phyloP scores from a whole-genome alignment of 2,888 invertebrate species.

The Melanostoma scalare region DNA sequence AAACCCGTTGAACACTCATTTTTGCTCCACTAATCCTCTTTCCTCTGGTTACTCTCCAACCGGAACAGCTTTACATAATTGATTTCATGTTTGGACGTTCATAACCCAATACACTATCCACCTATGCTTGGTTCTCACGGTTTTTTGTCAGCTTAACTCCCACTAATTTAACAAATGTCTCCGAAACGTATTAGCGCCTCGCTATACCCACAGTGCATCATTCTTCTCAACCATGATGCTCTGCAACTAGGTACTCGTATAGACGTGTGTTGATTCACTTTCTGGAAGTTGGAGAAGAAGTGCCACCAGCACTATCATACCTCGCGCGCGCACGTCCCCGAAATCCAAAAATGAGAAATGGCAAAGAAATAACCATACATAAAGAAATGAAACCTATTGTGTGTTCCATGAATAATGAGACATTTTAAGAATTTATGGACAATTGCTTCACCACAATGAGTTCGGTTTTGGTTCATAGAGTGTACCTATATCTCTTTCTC shows the following conservation, averaged over 20 bases:
- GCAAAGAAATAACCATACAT: slow-evolving; percentile 70
- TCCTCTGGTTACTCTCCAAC: too few relatives aligned
- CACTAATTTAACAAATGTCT: slow-evolving; percentile 68
- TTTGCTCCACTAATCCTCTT: too few relatives aligned
- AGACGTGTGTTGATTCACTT: slow-evolving; percentile 60
- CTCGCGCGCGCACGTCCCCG: slow-evolving; percentile 36
- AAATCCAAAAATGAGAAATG: slow-evolving; percentile 68
- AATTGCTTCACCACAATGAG: slow-evolving; percentile 80
- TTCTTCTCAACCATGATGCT: background rate
- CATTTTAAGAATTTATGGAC: slow-evolving; percentile 82
- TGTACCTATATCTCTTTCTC: slow-evolving; percentile 39
- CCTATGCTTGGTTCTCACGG: slow-evolving; percentile 56
- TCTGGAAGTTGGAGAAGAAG: slow-evolving; percentile 15
- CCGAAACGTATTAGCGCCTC: slow-evolving; percentile 67
- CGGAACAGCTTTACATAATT: too few relatives aligned
- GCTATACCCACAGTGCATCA: slow-evolving; percentile 1
- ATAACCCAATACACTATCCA: background rate
- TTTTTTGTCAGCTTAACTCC: slow-evolving; percentile 48
- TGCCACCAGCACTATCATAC: slow-evolving; percentile 39
- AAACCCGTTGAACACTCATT: too few relatives aligned
- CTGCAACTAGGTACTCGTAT: too few relatives aligned
- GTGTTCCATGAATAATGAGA: slow-evolving; percentile 82
- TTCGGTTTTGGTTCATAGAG: slow-evolving; percentile 58
- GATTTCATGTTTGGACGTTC: too few relatives aligned
- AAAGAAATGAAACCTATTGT: slow-evolving; percentile 77